These are phyloP conservation scores for Phyllotis vaccarum DNA, from an alignment of 2,797 vertebrate genomes.

Conservation along the genomic window DNA sequence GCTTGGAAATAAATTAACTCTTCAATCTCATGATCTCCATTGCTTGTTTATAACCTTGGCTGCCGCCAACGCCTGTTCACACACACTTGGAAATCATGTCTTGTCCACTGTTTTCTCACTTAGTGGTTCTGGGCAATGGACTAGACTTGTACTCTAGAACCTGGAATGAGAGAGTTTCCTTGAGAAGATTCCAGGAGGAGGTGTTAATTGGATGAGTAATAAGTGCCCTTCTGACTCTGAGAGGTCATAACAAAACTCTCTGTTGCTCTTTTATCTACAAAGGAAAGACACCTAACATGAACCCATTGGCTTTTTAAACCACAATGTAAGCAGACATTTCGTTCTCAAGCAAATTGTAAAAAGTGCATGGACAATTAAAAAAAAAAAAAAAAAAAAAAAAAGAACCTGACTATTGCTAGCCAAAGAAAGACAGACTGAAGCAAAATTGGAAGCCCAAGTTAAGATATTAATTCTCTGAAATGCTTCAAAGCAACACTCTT, in stretches of 20 bases:
- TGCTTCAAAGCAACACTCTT: constrained; percentile 12
- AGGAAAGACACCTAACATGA: constrained; percentile 50
- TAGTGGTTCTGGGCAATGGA: neutral
- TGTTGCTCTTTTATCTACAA: constrained; percentile 47
- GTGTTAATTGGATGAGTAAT: constrained; percentile 29
- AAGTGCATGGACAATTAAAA: neutral
- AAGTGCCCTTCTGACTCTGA: constrained; percentile 9
- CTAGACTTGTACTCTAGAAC: constrained; percentile 11
- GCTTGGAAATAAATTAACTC: neutral
- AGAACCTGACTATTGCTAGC: neutral
- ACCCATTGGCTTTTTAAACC: constrained; percentile 44
- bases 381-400: constrained; percentile 39
- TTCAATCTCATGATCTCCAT: constrained; percentile 4
- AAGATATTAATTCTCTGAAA: constrained; percentile 60
- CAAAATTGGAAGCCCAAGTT: neutral
- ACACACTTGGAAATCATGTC: constrained; percentile 25
- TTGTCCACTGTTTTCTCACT: constrained; percentile 43
- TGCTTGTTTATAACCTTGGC: constrained; percentile 41
- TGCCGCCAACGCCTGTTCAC: constrained; percentile 18
- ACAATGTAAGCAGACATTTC: constrained; percentile 37
- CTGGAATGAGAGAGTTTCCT: constrained; percentile 13
- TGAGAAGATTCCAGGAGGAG: constrained; percentile 60
- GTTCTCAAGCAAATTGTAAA: constrained; percentile 57
- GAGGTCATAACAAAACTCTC: neutral
- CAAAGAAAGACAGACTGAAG: constrained; percentile 34